These are phyloP conservation scores for Plebejus melissa DNA, from an alignment of 2,888 invertebrate species.

Conservation along the genomic window DNA sequence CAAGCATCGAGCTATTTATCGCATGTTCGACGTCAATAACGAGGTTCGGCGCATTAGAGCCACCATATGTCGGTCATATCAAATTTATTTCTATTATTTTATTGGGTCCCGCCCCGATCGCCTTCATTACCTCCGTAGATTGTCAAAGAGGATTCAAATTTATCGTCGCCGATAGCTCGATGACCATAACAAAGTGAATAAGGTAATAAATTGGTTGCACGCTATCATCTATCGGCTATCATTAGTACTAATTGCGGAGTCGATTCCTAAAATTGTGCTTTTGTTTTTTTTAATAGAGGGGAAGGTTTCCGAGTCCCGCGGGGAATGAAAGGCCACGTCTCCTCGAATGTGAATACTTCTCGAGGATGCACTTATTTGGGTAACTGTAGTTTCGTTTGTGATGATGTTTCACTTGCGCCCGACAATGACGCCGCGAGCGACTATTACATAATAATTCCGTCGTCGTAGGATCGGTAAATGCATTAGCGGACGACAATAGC, in stretches of 20 bases:
- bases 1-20: constrained; percentile 73
- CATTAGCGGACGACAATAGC: constrained; percentile 66
- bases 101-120: constrained; percentile 71
- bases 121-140: constrained; percentile 77
- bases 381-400: neutral
- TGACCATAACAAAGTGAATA: constrained; percentile 71
- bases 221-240: constrained; percentile 46
- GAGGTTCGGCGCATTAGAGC: constrained; percentile 73
- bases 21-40: constrained; percentile 79
- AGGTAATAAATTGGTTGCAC: constrained; percentile 68
- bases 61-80: constrained; percentile 79
- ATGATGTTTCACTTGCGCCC: constrained; percentile 2
- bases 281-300: constrained; percentile 8
- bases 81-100: constrained; percentile 79
- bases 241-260: constrained; percentile 38
- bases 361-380: neutral
- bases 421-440: constrained; percentile 30
- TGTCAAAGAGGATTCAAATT: constrained; percentile 76
- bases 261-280: constrained; percentile 25
- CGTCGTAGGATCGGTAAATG: constrained; percentile 51
- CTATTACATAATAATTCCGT: constrained; percentile 34
- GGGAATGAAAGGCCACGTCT: neutral
- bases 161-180: constrained; percentile 71
- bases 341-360: neutral
- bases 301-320: neutral